phyloP scores from a whole-genome alignment of 2,888 invertebrate genomes.

The Zygothrica quintamaculata region DNA sequence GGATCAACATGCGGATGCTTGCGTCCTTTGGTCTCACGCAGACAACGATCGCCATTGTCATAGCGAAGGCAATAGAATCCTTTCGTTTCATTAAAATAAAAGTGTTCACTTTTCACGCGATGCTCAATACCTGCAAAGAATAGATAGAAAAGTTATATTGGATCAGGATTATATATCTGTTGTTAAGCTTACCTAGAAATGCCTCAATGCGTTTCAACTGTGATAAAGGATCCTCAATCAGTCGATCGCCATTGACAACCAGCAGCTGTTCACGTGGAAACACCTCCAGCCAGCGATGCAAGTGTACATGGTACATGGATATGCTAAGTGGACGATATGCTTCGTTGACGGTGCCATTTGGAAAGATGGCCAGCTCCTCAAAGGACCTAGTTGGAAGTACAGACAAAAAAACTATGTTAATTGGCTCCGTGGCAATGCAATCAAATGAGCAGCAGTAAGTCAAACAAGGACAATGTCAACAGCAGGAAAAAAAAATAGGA shows the following conservation, averaged over 20 bases:
- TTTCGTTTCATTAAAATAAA: slow-evolving; percentile 98
- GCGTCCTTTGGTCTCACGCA: slow-evolving; percentile 92
- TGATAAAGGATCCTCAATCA: slow-evolving; percentile 95
- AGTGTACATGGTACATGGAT: slow-evolving; percentile 95
- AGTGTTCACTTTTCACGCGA: slow-evolving; percentile 92
- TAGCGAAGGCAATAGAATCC: slow-evolving; percentile 97
- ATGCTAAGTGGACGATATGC: slow-evolving; percentile 93
- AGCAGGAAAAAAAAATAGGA: background rate
- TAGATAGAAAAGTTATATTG: background rate
- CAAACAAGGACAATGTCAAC: slow-evolving; percentile 2
- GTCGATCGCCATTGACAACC: slow-evolving; percentile 96
- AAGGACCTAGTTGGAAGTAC: slow-evolving; percentile 86
- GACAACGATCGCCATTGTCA: slow-evolving; percentile 93
- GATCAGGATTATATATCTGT: background rate
- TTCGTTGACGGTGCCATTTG: slow-evolving; percentile 93
- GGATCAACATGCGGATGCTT: slow-evolving; percentile 94
- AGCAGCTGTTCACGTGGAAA: slow-evolving; percentile 96
- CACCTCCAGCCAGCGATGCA: slow-evolving; percentile 96
- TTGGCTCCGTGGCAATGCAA: background rate
- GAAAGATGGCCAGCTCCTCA: slow-evolving; percentile 91
- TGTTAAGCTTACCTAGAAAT: slow-evolving; percentile 89
- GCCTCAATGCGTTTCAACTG: slow-evolving; percentile 94
- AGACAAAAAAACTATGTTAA: background rate
- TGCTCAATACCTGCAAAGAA: slow-evolving; percentile 83
- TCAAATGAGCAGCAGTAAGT: slow-evolving; percentile 7